Conservation (phyloP, 2,888 invertebrate genomes). For the Matsumyia berberina region DNA sequence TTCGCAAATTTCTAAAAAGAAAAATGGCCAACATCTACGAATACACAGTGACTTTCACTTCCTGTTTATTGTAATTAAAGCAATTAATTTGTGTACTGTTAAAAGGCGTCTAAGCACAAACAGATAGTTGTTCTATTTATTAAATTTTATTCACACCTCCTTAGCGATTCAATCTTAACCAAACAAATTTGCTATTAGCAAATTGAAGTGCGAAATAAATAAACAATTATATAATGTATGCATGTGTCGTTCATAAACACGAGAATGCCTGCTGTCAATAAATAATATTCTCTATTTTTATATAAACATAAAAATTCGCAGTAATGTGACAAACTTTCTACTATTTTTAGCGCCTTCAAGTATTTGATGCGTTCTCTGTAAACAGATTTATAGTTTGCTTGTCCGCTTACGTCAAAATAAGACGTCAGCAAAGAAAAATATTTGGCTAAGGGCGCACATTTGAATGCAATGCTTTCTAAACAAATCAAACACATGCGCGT, state of each 20-base stretch:
- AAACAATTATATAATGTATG: background rate
- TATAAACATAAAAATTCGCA: slow-evolving; percentile 1
- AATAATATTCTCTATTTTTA: slow-evolving; percentile 16
- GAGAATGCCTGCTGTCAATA: slow-evolving; percentile 23
- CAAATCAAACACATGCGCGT: slow-evolving; percentile 5
- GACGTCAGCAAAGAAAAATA: slow-evolving; percentile 24
- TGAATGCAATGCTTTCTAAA: slow-evolving; percentile 1
- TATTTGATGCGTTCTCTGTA: slow-evolving; percentile 2
- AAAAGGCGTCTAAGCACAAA: too few species aligned
- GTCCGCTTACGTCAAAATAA: slow-evolving; percentile 20
- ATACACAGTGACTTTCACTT: too few species aligned
- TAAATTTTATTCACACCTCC: too few species aligned
- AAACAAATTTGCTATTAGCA: background rate
- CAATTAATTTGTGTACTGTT: too few species aligned
- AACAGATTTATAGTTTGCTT: slow-evolving; percentile 11
- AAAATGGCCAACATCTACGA: too few species aligned
- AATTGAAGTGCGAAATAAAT: slow-evolving; percentile 1
- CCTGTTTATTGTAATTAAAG: too few species aligned
- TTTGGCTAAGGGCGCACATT: background rate
- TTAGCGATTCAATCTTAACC: too few species aligned
- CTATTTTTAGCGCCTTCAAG: slow-evolving; percentile 24
- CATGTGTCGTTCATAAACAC: background rate
- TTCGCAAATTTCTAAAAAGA: too few species aligned
- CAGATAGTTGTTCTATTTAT: too few species aligned
- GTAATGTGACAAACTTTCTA: slow-evolving; percentile 5